Conservation (phyloP, 2,797 vertebrate genomes). For the Bradypodion pumilum region DNA sequence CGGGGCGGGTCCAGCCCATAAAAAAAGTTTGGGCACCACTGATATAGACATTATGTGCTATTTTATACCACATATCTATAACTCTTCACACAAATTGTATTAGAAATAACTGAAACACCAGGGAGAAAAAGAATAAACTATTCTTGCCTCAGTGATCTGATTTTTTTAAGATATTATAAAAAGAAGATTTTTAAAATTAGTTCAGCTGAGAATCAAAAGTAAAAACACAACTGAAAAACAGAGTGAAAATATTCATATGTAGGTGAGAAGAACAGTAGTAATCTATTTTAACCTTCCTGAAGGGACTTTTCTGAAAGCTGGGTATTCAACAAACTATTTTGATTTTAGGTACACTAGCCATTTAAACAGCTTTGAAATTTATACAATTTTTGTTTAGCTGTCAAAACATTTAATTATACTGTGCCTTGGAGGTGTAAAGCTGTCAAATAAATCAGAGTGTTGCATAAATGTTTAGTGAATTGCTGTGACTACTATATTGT, state of each 20-base stretch:
- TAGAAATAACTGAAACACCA: slow-evolving; percentile 42
- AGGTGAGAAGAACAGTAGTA: slow-evolving; percentile 48
- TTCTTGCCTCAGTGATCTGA: neutral
- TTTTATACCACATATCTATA: slow-evolving; percentile 5
- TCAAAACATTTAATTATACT: slow-evolving; percentile 87
- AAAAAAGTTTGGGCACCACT: too few relatives aligned
- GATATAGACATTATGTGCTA: neutral
- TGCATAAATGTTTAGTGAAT: slow-evolving; percentile 79
- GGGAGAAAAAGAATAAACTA: neutral
- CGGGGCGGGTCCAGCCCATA: too few relatives aligned
- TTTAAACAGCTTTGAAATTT: slow-evolving; percentile 80
- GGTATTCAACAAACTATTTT: slow-evolving; percentile 68
- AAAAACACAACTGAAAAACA: slow-evolving; percentile 17
- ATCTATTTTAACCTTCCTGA: slow-evolving; percentile 58
- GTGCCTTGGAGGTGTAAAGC: slow-evolving; percentile 83
- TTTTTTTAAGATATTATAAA: slow-evolving; percentile 4
- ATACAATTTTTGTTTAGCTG: slow-evolving; percentile 84
- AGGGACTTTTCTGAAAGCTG: slow-evolving; percentile 58
- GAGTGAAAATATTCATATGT: slow-evolving; percentile 16
- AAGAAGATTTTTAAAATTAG: neutral
- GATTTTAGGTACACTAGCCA: slow-evolving; percentile 72
- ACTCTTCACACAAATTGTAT: slow-evolving; percentile 17
- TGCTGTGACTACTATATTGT: slow-evolving; percentile 75
- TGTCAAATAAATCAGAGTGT: slow-evolving; percentile 85
- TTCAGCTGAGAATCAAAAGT: neutral